A percentile compares a stretch with the other conserved stretches of the same genome.
Conservation (phyloP, 2,888 invertebrate species). For the Brassicogethes aeneus region DNA sequence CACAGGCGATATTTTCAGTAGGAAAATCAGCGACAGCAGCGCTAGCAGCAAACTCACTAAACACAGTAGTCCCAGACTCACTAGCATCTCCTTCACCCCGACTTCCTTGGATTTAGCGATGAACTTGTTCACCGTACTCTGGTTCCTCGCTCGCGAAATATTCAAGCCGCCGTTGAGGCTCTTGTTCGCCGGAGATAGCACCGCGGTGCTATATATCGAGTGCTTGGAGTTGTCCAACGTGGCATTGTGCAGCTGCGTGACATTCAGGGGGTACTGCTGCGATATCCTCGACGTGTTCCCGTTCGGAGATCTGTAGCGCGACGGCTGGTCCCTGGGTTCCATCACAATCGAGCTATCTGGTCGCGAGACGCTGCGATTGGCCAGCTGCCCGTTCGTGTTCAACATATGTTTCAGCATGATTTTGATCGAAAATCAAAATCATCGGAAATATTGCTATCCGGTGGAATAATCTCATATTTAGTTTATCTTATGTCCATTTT, state of each 20-base stretch:
- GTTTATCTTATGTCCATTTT: too few relatives aligned
- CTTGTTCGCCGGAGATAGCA: slow-evolving; percentile 25
- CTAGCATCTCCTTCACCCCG: slow-evolving; percentile 70
- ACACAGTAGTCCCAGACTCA: slow-evolving; percentile 77
- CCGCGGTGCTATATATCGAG: slow-evolving; percentile 52
- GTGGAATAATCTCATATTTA: too few relatives aligned
- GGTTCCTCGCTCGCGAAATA: slow-evolving; percentile 46
- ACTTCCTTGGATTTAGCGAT: slow-evolving; percentile 44
- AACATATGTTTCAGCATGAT: slow-evolving; percentile 60
- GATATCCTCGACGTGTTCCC: slow-evolving; percentile 32
- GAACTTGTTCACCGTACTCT: slow-evolving; percentile 35
- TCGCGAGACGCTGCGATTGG: slow-evolving; percentile 41
- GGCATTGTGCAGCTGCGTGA: slow-evolving; percentile 55
- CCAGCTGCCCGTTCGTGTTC: slow-evolving; percentile 45
- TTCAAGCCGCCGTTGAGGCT: slow-evolving; percentile 48
- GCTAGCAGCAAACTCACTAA: slow-evolving; percentile 78
- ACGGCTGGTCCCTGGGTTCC: slow-evolving; percentile 33
- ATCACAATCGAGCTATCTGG: slow-evolving; percentile 36
- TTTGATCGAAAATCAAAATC: neutral
- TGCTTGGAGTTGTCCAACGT: slow-evolving; percentile 55
- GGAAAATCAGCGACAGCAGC: slow-evolving; percentile 72
- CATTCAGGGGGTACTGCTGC: slow-evolving; percentile 57
- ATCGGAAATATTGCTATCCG: neutral
- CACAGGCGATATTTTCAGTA: slow-evolving; percentile 74
- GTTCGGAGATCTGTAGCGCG: slow-evolving; percentile 32